Evolutionary conservation across 2,797 vertebrate species (phyloP).

Genomic region (Sebastolobus alascanus): DNA sequence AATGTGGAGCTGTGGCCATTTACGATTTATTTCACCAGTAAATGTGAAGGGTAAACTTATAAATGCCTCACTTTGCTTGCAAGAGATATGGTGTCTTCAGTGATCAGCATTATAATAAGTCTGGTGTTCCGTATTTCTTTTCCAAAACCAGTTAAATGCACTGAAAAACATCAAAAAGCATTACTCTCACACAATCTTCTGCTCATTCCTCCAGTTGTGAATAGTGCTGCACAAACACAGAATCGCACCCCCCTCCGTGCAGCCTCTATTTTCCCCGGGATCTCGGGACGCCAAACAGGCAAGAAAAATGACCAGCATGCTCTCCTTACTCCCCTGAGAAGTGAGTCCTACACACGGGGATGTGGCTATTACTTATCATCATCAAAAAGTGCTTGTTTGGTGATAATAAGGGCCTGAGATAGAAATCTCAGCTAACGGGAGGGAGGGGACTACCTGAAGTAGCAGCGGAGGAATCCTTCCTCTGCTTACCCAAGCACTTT

Average conservation of each 20-base stretch:
- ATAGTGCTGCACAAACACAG: slow-evolving; percentile 68
- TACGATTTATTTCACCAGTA: slow-evolving; percentile 9
- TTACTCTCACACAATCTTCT: slow-evolving; percentile 46
- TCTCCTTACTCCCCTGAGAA: slow-evolving; percentile 77
- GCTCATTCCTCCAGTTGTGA: slow-evolving; percentile 40
- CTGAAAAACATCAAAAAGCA: slow-evolving; percentile 49
- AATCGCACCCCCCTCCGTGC: slow-evolving; percentile 43
- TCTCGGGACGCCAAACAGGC: slow-evolving; percentile 75
- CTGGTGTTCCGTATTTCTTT: not conserved
- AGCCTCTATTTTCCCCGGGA: slow-evolving; percentile 65
- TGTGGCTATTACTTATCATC: slow-evolving; percentile 86
- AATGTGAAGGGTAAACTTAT: slow-evolving; percentile 13
- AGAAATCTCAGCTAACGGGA: slow-evolving; percentile 80
- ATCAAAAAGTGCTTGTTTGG: slow-evolving; percentile 86
- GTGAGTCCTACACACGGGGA: slow-evolving; percentile 79
- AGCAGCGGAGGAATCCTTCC: slow-evolving; percentile 79
- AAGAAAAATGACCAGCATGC: slow-evolving; percentile 81
- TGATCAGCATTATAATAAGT: slow-evolving; percentile 38
- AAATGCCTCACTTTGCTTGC: slow-evolving; percentile 19
- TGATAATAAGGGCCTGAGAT: slow-evolving; percentile 84
- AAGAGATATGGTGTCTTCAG: slow-evolving; percentile 3
- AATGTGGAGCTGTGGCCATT: slow-evolving; percentile 11
- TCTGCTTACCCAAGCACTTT: slow-evolving; percentile 83
- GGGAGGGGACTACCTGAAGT: slow-evolving; percentile 80
- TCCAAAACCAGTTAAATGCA: slow-evolving; percentile 25